Conservation (phyloP, 1,140 invertebrate species). For the Brachionus asplanchnoidis region DNA sequence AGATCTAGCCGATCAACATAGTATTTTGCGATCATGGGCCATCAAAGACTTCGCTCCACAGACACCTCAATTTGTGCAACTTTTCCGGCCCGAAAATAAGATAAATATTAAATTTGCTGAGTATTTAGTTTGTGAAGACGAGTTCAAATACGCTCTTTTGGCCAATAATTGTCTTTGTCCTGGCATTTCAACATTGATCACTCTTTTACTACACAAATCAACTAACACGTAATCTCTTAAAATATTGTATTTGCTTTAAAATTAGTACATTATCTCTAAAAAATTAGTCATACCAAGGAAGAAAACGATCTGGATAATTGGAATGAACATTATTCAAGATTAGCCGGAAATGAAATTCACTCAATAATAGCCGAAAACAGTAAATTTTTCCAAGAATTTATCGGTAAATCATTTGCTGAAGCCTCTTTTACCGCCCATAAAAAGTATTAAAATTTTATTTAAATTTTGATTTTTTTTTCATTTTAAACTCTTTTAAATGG, state of each 20-base stretch:
- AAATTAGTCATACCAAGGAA: background rate
- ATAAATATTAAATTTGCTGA: slow-evolving; percentile 41
- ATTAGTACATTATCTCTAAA: background rate
- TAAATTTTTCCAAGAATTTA: slow-evolving; percentile 39
- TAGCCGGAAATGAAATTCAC: slow-evolving; percentile 40
- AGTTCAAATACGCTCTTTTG: slow-evolving; percentile 42
- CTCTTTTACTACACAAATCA: slow-evolving; percentile 38
- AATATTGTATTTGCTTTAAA: background rate
- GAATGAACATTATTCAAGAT: slow-evolving; percentile 33
- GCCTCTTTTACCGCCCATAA: slow-evolving; percentile 19
- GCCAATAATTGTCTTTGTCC: slow-evolving; percentile 36
- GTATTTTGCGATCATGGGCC: slow-evolving; percentile 39
- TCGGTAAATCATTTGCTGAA: slow-evolving; percentile 15
- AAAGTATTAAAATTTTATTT: background rate
- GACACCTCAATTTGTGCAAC: slow-evolving; percentile 36
- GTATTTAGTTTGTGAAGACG: slow-evolving; percentile 37
- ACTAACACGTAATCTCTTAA: slow-evolving; percentile 13
- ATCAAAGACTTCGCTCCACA: slow-evolving; percentile 40
- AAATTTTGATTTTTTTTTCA: background rate
- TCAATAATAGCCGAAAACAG: slow-evolving; percentile 29
- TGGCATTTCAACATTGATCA: slow-evolving; percentile 26
- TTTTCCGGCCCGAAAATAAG: slow-evolving; percentile 30
- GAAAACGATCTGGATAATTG: slow-evolving; percentile 10
- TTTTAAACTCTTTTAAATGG: too few species aligned
- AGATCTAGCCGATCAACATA: slow-evolving; percentile 40